phyloP scores from a whole-genome alignment of 2,888 invertebrate species.

The Drosophila crucigera region DNA sequence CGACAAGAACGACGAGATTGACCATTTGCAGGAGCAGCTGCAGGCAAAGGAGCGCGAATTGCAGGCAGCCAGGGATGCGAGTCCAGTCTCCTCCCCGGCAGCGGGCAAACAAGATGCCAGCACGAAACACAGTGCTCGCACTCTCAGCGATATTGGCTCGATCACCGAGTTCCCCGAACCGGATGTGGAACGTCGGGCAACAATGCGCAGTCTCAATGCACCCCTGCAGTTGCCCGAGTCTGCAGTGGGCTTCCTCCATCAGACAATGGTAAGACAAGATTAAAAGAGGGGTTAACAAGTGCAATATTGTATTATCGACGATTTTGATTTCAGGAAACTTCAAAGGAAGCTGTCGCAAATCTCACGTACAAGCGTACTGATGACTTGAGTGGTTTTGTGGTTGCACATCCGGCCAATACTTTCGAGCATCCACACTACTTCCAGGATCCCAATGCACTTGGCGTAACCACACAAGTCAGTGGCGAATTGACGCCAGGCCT shows the following conservation, averaged over 20 bases:
- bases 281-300: neutral
- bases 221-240: constrained; percentile 75
- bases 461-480: constrained; percentile 67
- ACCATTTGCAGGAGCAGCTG: constrained; percentile 87
- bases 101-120: constrained; percentile 86
- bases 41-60: constrained; percentile 85
- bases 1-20: constrained; percentile 90
- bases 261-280: constrained; percentile 78
- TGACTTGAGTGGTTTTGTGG: constrained; percentile 78
- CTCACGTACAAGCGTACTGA: constrained; percentile 82
- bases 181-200: constrained; percentile 87
- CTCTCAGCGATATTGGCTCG: constrained; percentile 90
- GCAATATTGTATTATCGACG: neutral
- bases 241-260: constrained; percentile 72
- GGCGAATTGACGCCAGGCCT: constrained; percentile 72
- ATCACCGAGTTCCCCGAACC: constrained; percentile 91
- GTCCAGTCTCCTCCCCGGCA: constrained; percentile 61
- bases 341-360: constrained; percentile 82
- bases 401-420: constrained; percentile 78
- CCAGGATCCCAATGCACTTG: constrained; percentile 72
- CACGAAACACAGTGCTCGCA: constrained; percentile 88
- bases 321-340: constrained; percentile 72
- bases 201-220: constrained; percentile 68
- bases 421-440: constrained; percentile 85
- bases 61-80: constrained; percentile 86